phyloP scores from a whole-genome alignment of 2,797 vertebrate genomes.

The Alcedo atthis region DNA sequence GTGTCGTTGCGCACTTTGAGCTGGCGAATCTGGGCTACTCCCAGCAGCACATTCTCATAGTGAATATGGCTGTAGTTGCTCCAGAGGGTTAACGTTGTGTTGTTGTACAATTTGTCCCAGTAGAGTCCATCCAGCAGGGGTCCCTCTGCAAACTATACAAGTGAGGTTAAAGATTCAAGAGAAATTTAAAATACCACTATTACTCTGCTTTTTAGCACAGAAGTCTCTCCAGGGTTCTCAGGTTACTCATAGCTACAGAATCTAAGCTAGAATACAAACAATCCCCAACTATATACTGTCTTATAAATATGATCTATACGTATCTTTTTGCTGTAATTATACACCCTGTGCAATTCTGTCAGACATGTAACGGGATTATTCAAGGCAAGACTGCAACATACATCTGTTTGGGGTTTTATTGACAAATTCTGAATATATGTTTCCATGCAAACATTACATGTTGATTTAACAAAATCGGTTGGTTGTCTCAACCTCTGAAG shows the following conservation, averaged over 20 bases:
- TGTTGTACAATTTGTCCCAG: constrained; percentile 68
- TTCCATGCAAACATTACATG: not conserved
- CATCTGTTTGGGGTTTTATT: not conserved
- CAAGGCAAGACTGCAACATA: not conserved
- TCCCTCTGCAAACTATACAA: constrained; percentile 71
- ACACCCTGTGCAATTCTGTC: not conserved
- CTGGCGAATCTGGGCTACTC: constrained; percentile 70
- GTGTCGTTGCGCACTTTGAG: constrained; percentile 71
- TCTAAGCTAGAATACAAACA: not conserved
- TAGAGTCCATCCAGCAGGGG: constrained; percentile 75
- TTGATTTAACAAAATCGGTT: not conserved
- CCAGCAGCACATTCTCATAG: constrained; percentile 75
- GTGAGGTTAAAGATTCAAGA: not conserved
- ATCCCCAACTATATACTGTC: not conserved
- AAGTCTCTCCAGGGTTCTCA: not conserved
- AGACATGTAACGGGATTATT: not conserved
- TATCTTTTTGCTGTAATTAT: not conserved
- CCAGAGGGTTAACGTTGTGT: not conserved
- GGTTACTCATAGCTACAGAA: not conserved
- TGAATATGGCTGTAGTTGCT: constrained; percentile 64
- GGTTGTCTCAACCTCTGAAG: not conserved
- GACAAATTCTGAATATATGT: not conserved
- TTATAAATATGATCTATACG: not conserved
- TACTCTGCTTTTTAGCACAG: not conserved
- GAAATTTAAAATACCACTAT: not conserved